A percentile compares a stretch with the other conserved stretches of the same genome.
These are phyloP conservation scores for Delphinapterus leucas DNA, from an alignment of 2,113 vertebrate genomes.

Conservation along the genomic window DNA sequence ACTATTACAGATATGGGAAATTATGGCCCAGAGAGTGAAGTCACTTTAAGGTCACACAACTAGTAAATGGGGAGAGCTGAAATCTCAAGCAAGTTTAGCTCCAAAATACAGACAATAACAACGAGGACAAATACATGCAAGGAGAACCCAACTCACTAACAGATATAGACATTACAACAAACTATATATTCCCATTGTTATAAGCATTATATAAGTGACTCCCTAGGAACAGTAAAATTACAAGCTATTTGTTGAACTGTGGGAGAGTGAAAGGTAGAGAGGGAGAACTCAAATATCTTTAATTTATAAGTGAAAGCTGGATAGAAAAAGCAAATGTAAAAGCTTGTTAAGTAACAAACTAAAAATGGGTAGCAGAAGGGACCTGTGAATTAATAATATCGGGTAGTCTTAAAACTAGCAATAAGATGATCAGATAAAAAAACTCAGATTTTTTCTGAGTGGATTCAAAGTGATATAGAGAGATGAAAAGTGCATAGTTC, in stretches of 20 bases:
- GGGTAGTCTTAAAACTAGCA: background rate
- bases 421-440: background rate
- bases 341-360: background rate
- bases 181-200: background rate
- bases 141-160: background rate
- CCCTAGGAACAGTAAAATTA: background rate
- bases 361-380: background rate
- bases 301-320: background rate
- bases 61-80: background rate
- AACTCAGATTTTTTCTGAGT: background rate
- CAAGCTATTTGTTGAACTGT: background rate
- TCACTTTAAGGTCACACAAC: background rate
- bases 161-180: background rate
- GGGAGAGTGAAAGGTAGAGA: background rate
- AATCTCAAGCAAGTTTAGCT: background rate
- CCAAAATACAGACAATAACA: background rate
- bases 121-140: background rate
- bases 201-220: background rate
- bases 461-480: background rate
- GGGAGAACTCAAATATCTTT: background rate
- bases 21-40: background rate
- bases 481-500: background rate
- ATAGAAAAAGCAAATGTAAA: conserved; percentile 20
- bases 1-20: background rate
- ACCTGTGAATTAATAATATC: background rate